Conservation (phyloP, 1,140 invertebrate genomes). For the Plectrocnemia conspersa region DNA sequence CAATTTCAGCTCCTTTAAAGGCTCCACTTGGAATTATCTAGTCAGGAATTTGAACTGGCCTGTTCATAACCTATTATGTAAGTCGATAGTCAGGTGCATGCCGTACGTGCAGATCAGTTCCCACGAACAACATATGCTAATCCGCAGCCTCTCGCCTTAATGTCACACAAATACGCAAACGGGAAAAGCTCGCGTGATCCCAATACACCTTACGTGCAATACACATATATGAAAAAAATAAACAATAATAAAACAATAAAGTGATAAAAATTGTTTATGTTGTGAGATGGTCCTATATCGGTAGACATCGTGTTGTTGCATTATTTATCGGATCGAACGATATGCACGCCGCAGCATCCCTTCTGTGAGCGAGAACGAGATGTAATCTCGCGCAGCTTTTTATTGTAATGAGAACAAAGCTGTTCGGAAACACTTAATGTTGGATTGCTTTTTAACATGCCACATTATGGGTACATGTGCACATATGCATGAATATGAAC, state of each 20-base stretch:
- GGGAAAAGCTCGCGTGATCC: neutral
- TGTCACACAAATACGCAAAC: neutral
- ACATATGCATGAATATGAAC: too few species aligned
- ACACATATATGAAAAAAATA: too few species aligned
- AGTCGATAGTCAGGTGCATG: neutral
- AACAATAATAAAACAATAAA: too few species aligned
- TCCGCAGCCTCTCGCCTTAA: neutral
- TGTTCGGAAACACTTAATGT: conserved; percentile 1
- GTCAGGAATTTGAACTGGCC: too few species aligned
- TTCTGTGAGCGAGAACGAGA: neutral
- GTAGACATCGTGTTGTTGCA: conserved; percentile 3
- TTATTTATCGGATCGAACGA: neutral
- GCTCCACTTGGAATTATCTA: too few species aligned
- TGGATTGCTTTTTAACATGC: conserved; percentile 9
- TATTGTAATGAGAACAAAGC: neutral
- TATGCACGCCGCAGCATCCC: neutral
- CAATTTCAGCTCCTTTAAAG: too few species aligned
- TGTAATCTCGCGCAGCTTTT: neutral
- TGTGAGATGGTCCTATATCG: neutral
- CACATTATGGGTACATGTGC: neutral
- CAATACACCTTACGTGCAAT: too few species aligned
- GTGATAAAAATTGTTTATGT: too few species aligned
- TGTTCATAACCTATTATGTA: neutral
- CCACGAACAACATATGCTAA: conserved; percentile 5
- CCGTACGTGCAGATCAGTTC: neutral